Evolutionary conservation across 2,888 invertebrate species (phyloP).

Genomic region (Drosophila siamana): DNA sequence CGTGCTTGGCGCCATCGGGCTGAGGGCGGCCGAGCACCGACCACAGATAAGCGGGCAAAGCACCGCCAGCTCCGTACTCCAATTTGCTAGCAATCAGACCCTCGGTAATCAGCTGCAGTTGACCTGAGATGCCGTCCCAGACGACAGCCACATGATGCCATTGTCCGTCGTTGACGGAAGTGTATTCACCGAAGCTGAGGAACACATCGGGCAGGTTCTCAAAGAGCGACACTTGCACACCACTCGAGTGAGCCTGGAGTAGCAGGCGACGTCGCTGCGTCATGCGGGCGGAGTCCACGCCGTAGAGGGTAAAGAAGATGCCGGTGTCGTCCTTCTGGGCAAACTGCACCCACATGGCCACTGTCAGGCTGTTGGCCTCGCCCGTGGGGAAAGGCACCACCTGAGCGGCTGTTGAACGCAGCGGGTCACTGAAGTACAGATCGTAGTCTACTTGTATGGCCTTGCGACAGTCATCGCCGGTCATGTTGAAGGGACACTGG

Average conservation of each 20-base stretch:
- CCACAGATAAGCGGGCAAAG: slow-evolving; percentile 94
- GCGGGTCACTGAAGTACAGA: slow-evolving; percentile 96
- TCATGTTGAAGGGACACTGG: slow-evolving; percentile 98
- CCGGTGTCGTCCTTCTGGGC: slow-evolving; percentile 96
- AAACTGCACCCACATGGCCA: slow-evolving; percentile 98
- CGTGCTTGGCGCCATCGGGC: slow-evolving; percentile 87
- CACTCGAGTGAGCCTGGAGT: slow-evolving; percentile 96
- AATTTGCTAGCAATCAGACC: slow-evolving; percentile 97
- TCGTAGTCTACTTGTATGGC: slow-evolving; percentile 99
- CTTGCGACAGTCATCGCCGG: slow-evolving; percentile 98
- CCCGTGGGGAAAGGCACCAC: slow-evolving; percentile 95
- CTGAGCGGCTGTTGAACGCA: slow-evolving; percentile 96
- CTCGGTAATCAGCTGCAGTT: slow-evolving; percentile 96
- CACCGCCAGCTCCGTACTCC: slow-evolving; percentile 94
- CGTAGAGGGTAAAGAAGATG: slow-evolving; percentile 96
- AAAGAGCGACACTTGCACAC: slow-evolving; percentile 96
- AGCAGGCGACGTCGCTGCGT: slow-evolving; percentile 92
- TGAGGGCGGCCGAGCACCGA: slow-evolving; percentile 96
- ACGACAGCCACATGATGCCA: slow-evolving; percentile 98
- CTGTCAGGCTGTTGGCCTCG: slow-evolving; percentile 91
- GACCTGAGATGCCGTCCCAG: slow-evolving; percentile 97
- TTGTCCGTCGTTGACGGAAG: slow-evolving; percentile 97
- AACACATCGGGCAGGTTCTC: slow-evolving; percentile 95
- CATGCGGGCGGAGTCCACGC: slow-evolving; percentile 93
- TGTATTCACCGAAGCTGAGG: slow-evolving; percentile 95